Conservation (phyloP, 2,888 invertebrate species). For the Andrena haemorrhoa region DNA sequence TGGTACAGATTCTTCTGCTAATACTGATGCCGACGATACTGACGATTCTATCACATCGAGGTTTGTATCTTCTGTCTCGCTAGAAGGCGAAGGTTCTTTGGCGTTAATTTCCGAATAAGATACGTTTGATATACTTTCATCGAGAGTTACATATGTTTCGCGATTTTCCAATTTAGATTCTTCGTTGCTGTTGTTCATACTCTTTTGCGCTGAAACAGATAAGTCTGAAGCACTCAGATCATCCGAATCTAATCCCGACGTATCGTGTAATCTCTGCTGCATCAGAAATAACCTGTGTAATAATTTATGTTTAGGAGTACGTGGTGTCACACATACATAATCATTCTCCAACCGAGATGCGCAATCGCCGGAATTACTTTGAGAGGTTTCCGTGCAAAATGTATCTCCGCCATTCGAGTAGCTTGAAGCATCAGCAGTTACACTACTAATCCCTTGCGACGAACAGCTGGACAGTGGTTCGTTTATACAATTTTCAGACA, state of each 20-base stretch:
- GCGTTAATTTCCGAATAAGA: not conserved
- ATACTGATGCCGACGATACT: not conserved
- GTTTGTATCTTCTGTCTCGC: not conserved
- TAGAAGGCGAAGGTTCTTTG: not conserved
- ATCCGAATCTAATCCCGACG: conserved; percentile 56
- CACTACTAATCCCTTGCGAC: not conserved
- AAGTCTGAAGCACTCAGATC: conserved; percentile 43
- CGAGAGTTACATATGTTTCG: not conserved
- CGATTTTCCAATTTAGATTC: not conserved
- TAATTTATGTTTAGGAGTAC: not conserved
- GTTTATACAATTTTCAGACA: not conserved
- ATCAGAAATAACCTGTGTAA: conserved; percentile 15
- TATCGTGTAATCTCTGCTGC: not conserved
- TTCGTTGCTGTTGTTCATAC: not conserved
- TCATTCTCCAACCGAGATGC: not conserved
- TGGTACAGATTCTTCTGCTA: not conserved
- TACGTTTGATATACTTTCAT: not conserved
- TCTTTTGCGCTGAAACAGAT: not conserved
- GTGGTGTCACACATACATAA: not conserved
- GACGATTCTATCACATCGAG: not conserved
- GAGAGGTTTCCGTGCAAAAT: not conserved
- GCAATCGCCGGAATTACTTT: not conserved
- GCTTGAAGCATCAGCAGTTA: not conserved
- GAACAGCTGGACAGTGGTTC: not conserved
- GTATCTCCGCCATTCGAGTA: not conserved